These are phyloP conservation scores for Cyphomyrus discorhynchus DNA, from an alignment of 2,113 vertebrate genomes.

Conservation along the genomic window DNA sequence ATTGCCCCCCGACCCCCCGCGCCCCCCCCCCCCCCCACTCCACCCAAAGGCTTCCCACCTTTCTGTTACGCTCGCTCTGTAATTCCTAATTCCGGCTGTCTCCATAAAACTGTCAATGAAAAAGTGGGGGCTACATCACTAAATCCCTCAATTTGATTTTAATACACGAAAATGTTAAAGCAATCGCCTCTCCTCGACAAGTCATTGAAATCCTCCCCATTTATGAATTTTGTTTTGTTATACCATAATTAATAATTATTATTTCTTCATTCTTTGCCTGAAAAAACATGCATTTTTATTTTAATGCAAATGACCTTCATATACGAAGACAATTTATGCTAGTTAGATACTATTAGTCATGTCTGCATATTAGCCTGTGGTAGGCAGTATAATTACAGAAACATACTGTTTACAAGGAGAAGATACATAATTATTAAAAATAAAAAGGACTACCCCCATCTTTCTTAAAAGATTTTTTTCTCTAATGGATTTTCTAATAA, in stretches of 20 bases:
- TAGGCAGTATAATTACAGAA: conserved; percentile 67
- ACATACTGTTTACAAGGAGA: conserved; percentile 72
- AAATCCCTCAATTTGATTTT: background rate
- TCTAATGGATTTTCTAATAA: conserved; percentile 1
- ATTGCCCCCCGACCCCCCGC: no score
- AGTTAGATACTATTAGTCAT: conserved; percentile 85
- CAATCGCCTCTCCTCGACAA: background rate
- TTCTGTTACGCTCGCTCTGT: background rate
- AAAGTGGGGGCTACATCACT: background rate
- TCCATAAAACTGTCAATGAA: background rate
- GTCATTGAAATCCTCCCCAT: background rate
- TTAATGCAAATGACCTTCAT: conserved; percentile 50
- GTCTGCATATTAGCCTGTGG: conserved; percentile 81
- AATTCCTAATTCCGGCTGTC: background rate
- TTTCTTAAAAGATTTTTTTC: conserved; percentile 40
- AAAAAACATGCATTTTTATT: conserved; percentile 58
- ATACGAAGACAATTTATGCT: conserved; percentile 77
- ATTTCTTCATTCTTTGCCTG: background rate
- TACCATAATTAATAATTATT: conserved; percentile 12
- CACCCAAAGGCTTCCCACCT: background rate
- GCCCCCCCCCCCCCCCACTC: background rate
- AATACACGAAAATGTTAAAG: background rate
- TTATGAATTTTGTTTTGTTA: background rate
- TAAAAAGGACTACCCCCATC: conserved; percentile 67
- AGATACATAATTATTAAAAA: conserved; percentile 70